Conservation (phyloP, 1,140 invertebrate genomes). For the Aphis gossypii region DNA sequence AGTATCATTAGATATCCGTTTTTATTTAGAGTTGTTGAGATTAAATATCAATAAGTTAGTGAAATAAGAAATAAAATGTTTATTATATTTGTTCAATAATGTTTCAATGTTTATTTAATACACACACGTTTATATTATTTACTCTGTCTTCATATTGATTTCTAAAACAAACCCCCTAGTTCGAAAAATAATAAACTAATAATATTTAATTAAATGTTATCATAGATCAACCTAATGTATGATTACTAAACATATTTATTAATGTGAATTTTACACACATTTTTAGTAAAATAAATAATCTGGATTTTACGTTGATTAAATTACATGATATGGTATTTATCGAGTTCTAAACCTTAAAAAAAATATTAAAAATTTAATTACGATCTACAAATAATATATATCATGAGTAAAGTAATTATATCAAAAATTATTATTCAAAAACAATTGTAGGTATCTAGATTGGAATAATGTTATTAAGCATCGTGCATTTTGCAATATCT, state of each 20-base stretch:
- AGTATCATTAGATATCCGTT: slow-evolving; percentile 20
- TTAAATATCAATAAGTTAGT: slow-evolving; percentile 29
- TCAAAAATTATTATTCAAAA: not conserved
- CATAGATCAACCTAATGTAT: not conserved
- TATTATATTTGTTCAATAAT: slow-evolving; percentile 27
- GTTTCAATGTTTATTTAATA: slow-evolving; percentile 43
- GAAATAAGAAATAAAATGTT: slow-evolving; percentile 23
- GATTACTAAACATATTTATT: too few species aligned
- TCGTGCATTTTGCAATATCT: not conserved
- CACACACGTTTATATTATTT: not conserved
- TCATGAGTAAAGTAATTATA: not conserved
- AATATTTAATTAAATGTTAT: not conserved
- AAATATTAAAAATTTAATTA: not conserved
- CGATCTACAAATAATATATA: not conserved
- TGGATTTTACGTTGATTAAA: too few species aligned
- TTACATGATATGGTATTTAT: not conserved
- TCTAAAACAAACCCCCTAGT: not conserved
- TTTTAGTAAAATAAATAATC: not conserved
- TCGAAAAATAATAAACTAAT: not conserved
- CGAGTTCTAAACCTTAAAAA: not conserved
- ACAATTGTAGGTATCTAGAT: not conserved
- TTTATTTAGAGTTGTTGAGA: slow-evolving; percentile 12
- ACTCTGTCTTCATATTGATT: not conserved
- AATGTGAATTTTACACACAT: not conserved
- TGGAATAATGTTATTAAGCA: not conserved